Conservation (phyloP, 2,113 vertebrate genomes). For the Haemorhous mexicanus region DNA sequence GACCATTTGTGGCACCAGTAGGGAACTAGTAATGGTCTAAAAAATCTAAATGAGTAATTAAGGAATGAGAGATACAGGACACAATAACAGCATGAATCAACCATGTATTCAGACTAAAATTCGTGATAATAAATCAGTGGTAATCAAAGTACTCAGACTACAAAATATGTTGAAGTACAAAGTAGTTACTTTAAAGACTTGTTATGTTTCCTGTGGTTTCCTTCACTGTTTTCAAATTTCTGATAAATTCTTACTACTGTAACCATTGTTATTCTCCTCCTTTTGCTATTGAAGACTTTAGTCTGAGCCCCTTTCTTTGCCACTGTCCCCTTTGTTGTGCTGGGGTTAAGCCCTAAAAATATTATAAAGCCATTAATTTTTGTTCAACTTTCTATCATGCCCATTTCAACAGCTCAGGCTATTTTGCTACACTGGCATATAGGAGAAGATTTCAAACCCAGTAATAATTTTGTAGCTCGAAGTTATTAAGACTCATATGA, state of each 20-base stretch:
- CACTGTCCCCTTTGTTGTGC: background rate
- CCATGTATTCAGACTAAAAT: background rate
- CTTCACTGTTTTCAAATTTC: background rate
- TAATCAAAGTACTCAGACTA: background rate
- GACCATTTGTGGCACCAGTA: background rate
- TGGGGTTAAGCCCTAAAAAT: background rate
- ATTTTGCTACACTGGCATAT: background rate
- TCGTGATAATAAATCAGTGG: background rate
- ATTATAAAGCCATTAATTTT: background rate
- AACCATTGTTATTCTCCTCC: background rate
- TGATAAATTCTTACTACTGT: background rate
- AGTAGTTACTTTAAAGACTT: background rate
- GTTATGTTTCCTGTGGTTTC: background rate
- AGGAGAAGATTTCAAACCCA: background rate
- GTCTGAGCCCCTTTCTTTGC: background rate
- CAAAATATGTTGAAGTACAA: background rate
- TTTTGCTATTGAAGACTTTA: background rate
- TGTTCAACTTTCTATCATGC: background rate
- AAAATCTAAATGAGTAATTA: background rate
- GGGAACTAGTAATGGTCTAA: background rate
- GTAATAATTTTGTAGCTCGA: background rate
- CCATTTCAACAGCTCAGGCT: background rate
- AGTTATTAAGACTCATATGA: background rate
- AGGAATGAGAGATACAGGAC: background rate
- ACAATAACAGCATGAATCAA: background rate